phyloP scores from a whole-genome alignment of 2,888 invertebrate species.

The Hermodice carunculata region DNA sequence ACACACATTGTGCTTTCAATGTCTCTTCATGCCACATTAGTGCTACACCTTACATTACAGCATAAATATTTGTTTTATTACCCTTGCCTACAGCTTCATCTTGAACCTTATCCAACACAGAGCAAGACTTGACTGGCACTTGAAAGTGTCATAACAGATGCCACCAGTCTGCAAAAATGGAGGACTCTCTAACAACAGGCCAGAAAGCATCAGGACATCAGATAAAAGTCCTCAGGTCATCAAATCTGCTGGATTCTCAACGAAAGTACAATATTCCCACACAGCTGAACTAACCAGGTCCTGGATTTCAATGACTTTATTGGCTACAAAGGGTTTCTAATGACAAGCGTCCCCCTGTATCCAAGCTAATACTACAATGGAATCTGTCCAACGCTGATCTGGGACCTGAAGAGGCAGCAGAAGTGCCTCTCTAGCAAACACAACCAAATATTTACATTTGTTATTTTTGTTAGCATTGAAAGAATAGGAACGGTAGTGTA shows the following conservation, averaged over 20 bases:
- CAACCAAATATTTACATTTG: too few species aligned
- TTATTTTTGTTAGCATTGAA: too few species aligned
- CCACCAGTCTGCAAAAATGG: neutral
- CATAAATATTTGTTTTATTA: neutral
- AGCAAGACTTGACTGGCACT: neutral
- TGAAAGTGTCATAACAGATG: neutral
- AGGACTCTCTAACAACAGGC: slow-evolving; percentile 44
- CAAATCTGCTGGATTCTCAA: slow-evolving; percentile 54
- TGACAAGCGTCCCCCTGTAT: slow-evolving; percentile 20
- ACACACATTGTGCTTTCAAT: neutral
- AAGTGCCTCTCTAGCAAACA: slow-evolving; percentile 34
- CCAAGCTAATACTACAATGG: slow-evolving; percentile 41
- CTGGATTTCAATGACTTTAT: too few species aligned
- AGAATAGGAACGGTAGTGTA: too few species aligned
- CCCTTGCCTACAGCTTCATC: neutral
- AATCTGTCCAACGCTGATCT: slow-evolving; percentile 38
- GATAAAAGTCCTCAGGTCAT: slow-evolving; percentile 42
- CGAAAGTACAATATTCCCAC: slow-evolving; percentile 45
- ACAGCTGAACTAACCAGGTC: too few species aligned
- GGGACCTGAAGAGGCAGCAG: slow-evolving; percentile 25
- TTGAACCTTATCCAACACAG: neutral
- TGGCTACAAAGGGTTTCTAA: slow-evolving; percentile 45
- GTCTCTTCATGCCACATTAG: neutral
- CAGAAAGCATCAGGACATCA: slow-evolving; percentile 11
- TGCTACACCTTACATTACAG: neutral